Conservation (phyloP, 2,113 vertebrate genomes). For the Psophia crepitans region DNA sequence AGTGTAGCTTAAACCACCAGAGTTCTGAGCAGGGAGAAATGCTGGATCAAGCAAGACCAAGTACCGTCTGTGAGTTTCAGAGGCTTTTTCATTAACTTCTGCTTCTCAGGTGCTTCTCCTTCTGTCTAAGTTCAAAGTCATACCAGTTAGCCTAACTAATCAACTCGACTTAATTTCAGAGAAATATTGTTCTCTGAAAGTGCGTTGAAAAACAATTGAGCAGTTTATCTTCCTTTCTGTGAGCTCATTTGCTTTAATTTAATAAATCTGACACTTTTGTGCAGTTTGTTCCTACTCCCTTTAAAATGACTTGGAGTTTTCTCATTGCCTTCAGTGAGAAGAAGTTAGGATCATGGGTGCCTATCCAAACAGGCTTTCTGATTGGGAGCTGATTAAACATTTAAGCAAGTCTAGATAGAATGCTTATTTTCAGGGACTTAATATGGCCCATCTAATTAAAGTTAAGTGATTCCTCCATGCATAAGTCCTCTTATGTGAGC, state of each 20-base stretch:
- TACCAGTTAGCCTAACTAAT: background rate
- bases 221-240: background rate
- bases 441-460: constrained; percentile 65
- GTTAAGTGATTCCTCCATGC: constrained; percentile 63
- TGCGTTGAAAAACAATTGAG: background rate
- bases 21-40: background rate
- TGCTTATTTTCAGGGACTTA: constrained; percentile 59
- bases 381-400: constrained; percentile 66
- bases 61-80: background rate
- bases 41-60: background rate
- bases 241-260: background rate
- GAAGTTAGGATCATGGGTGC: background rate
- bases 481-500: constrained; percentile 60
- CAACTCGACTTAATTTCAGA: background rate
- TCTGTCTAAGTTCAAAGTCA: background rate
- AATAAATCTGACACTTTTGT: background rate
- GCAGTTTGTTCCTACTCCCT: background rate
- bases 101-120: background rate
- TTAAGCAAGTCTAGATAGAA: constrained; percentile 42
- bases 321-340: background rate
- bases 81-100: background rate
- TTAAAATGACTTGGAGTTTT: background rate
- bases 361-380: constrained; percentile 56
- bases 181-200: background rate
- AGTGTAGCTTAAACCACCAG: background rate